Conservation (phyloP, 1,140 invertebrate species). For the Theocolax elegans region DNA sequence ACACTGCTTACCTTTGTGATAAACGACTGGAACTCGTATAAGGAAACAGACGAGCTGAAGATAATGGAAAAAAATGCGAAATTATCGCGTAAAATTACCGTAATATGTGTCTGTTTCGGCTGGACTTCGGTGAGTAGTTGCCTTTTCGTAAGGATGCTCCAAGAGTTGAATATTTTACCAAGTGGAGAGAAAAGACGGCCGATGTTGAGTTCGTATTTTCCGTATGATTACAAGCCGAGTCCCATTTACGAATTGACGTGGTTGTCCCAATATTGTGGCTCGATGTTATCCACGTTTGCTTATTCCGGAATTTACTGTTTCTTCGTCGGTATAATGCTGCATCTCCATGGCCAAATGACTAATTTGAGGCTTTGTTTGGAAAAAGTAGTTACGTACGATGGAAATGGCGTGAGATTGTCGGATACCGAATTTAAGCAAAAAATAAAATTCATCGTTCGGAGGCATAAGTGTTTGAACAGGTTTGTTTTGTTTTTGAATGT, state of each 20-base stretch:
- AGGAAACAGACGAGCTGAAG: not conserved
- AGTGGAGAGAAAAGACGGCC: conserved; percentile 3
- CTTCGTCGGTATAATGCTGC: conserved; percentile 22
- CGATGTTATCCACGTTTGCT: not conserved
- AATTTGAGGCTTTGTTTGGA: conserved; percentile 24
- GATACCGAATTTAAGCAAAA: not conserved
- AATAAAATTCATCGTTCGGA: not conserved
- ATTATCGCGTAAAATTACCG: not conserved
- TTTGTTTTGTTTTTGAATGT: too few relatives aligned
- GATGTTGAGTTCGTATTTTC: conserved; percentile 18
- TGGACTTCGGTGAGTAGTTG: not conserved
- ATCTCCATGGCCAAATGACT: conserved; percentile 7
- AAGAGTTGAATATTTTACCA: conserved; percentile 21
- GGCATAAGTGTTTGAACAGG: conserved; percentile 24
- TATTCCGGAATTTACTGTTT: conserved; percentile 14
- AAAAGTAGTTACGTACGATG: not conserved
- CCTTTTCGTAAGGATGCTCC: not conserved
- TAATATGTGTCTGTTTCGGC: not conserved
- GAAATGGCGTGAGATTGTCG: not conserved
- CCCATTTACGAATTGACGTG: conserved; percentile 23
- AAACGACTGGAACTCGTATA: conserved; percentile 1
- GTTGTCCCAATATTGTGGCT: conserved; percentile 10
- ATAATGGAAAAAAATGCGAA: conserved; percentile 14
- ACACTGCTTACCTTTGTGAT: not conserved
- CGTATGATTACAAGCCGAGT: conserved; percentile 12